phyloP scores from a whole-genome alignment of 1,140 invertebrate genomes.

The Scaptomyza hsui region DNA sequence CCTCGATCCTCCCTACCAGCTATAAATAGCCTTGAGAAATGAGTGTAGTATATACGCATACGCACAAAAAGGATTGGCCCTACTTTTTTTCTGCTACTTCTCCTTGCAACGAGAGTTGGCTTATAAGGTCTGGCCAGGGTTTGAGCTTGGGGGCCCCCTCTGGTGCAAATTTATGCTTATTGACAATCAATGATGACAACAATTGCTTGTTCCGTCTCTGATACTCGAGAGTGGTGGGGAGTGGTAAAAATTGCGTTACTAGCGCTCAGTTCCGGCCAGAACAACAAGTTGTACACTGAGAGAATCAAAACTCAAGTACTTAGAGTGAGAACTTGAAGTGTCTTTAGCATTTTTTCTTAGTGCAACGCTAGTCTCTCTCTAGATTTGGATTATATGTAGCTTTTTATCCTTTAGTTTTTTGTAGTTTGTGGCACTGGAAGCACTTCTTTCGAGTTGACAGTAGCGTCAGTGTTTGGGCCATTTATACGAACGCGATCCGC shows the following conservation, averaged over 20 bases:
- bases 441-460: slow-evolving; percentile 69
- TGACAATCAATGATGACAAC: slow-evolving; percentile 84
- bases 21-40: slow-evolving; percentile 33
- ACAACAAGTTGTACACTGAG: not conserved
- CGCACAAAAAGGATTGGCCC: slow-evolving; percentile 39
- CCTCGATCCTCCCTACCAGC: not conserved
- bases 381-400: slow-evolving; percentile 14
- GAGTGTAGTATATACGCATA: slow-evolving; percentile 15
- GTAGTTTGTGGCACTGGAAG: slow-evolving; percentile 38
- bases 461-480: slow-evolving; percentile 79
- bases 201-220: slow-evolving; percentile 81
- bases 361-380: slow-evolving; percentile 6
- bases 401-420: not conserved
- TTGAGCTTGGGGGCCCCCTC: slow-evolving; percentile 54
- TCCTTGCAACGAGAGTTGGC: slow-evolving; percentile 5
- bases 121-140: slow-evolving; percentile 10
- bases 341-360: not conserved
- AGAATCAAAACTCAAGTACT: not conserved
- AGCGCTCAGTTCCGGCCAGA: slow-evolving; percentile 42
- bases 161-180: slow-evolving; percentile 83
- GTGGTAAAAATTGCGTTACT: slow-evolving; percentile 16
- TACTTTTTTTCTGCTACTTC: slow-evolving; percentile 28
- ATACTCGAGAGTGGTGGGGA: slow-evolving; percentile 15
- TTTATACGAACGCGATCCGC: slow-evolving; percentile 83
- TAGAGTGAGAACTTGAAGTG: not conserved